Conservation (phyloP, 2,113 vertebrate genomes). For the Lanius ludovicianus region DNA sequence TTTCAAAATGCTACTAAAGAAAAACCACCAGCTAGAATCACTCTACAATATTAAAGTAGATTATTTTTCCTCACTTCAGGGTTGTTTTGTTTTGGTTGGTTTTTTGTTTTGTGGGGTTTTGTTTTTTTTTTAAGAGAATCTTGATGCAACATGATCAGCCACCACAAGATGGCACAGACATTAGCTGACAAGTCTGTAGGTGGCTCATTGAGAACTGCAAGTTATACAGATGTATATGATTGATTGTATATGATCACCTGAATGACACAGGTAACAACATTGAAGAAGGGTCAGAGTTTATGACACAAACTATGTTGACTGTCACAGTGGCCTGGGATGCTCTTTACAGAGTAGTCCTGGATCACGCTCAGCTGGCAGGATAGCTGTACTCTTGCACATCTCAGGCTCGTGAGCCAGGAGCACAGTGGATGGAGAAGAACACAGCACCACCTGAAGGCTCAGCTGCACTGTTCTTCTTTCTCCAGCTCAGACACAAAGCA, state of each 20-base stretch:
- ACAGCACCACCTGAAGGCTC: constrained; percentile 33
- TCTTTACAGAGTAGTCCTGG: background rate
- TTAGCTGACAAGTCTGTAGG: background rate
- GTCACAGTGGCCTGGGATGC: background rate
- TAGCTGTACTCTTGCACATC: background rate
- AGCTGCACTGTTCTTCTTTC: background rate
- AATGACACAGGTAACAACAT: rapidly evolving
- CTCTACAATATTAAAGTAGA: background rate
- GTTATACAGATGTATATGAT: background rate
- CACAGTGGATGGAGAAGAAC: background rate
- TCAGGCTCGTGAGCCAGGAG: background rate
- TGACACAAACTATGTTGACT: too few relatives aligned
- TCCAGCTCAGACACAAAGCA: background rate
- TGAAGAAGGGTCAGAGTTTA: background rate
- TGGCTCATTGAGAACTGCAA: background rate
- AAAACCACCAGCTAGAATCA: background rate
- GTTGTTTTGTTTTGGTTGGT: background rate
- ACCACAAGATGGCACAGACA: constrained; percentile 3
- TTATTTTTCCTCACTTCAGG: background rate
- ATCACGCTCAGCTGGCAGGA: background rate
- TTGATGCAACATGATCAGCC: background rate
- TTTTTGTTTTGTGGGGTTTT: too few relatives aligned
- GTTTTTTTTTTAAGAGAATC: background rate
- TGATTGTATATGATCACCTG: background rate
- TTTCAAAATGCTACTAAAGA: background rate